Evolutionary conservation across 2,888 invertebrate species (phyloP).

Genomic region (Torymus aiolomorphi): DNA sequence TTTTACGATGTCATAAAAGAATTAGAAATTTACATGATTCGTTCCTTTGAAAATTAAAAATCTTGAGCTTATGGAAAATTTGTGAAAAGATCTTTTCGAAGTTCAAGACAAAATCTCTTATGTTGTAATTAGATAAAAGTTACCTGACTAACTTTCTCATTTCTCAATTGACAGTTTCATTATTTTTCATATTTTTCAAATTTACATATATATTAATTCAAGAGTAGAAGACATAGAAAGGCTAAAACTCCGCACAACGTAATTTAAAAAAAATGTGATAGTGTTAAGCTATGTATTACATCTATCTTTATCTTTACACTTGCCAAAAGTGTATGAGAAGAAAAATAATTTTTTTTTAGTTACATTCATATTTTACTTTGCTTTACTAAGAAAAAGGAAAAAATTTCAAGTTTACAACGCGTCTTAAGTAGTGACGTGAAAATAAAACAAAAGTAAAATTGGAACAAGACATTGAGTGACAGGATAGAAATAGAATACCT

Average conservation of each 20-base stretch:
- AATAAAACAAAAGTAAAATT: constrained; percentile 54
- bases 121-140: constrained; percentile 14
- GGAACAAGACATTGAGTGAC: constrained; percentile 56
- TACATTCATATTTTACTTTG: constrained; percentile 18
- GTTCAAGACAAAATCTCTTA: not conserved
- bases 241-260: constrained; percentile 35
- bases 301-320: constrained; percentile 28
- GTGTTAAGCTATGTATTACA: constrained; percentile 35
- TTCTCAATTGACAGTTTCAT: constrained; percentile 35
- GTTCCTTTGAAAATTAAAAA: constrained; percentile 29
- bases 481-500: constrained; percentile 75
- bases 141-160: constrained; percentile 15
- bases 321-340: constrained; percentile 1
- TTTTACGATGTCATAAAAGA: constrained; percentile 23
- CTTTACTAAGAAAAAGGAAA: constrained; percentile 33
- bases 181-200: constrained; percentile 34
- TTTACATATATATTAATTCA: constrained; percentile 32
- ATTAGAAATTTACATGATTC: constrained; percentile 3
- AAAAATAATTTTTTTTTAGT: constrained; percentile 36
- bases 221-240: constrained; percentile 26
- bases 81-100: constrained; percentile 17
- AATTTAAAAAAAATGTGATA: constrained; percentile 12
- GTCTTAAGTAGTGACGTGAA: constrained; percentile 43
- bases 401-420: constrained; percentile 49
- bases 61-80: constrained; percentile 1